Conservation (phyloP, 2,113 vertebrate genomes). For the Actenoides hombroni region DNA sequence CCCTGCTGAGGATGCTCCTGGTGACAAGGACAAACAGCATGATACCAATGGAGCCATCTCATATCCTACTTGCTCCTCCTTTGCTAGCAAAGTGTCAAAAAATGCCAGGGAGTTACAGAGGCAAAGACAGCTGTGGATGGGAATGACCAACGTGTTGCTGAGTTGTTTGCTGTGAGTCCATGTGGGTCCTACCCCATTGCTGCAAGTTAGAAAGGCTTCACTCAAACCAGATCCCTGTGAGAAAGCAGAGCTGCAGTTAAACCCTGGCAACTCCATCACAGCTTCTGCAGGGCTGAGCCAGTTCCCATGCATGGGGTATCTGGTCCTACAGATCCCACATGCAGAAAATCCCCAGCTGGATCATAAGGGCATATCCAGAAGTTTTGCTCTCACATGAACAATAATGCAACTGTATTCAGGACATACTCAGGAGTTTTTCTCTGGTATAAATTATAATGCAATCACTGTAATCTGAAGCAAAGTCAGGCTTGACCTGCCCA, state of each 20-base stretch:
- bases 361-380: background rate
- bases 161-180: background rate
- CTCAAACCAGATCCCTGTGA: constrained; percentile 31
- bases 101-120: background rate
- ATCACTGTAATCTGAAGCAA: background rate
- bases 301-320: background rate
- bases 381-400: background rate
- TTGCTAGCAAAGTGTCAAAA: background rate
- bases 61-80: background rate
- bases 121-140: background rate
- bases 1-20: background rate
- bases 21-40: background rate
- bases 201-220: background rate
- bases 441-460: background rate
- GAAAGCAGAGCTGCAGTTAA: background rate
- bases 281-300: background rate
- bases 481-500: background rate
- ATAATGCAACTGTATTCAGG: background rate
- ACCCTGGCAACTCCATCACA: background rate
- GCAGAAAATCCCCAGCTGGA: background rate
- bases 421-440: background rate
- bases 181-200: background rate
- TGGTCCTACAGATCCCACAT: background rate
- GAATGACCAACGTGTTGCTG: rapidly evolving
- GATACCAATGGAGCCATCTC: background rate